Evolutionary conservation across 2,888 invertebrate genomes (phyloP).

Genomic region (Pachycephus smyrnensis): DNA sequence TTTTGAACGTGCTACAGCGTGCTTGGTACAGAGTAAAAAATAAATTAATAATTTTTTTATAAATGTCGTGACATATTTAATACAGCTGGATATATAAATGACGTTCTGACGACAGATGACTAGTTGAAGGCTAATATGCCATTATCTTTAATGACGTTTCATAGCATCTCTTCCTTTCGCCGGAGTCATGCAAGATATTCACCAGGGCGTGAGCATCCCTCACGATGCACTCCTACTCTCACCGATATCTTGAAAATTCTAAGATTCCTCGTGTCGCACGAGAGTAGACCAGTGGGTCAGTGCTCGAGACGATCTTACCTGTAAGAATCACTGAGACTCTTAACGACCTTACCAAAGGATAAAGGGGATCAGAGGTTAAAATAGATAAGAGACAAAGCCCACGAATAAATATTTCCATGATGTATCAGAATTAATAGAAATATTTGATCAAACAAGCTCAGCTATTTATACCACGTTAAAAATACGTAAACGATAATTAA

Average conservation of each 20-base stretch:
- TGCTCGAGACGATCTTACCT: not conserved
- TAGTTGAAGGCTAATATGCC: not conserved
- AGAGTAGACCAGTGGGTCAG: conserved; percentile 7
- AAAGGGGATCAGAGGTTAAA: not conserved
- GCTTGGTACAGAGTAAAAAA: too few species aligned
- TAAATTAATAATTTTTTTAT: not conserved
- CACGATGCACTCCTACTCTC: not conserved
- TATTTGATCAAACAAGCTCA: too few species aligned
- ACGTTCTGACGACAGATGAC: not conserved
- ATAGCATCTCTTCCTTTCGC: not conserved
- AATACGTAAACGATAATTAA: too few species aligned
- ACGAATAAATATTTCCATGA: too few species aligned
- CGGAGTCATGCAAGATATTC: not conserved
- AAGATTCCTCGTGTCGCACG: not conserved
- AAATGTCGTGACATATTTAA: not conserved
- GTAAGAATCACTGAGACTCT: too few species aligned
- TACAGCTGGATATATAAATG: not conserved
- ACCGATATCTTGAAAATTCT: not conserved
- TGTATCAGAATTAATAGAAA: too few species aligned
- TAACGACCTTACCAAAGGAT: too few species aligned
- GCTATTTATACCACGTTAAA: too few species aligned
- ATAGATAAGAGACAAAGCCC: not conserved
- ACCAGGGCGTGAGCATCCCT: not conserved
- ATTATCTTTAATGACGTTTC: not conserved
- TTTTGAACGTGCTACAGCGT: too few species aligned